These are phyloP conservation scores for Microcaecilia unicolor DNA, from an alignment of 2,797 vertebrate species.

Conservation along the genomic window DNA sequence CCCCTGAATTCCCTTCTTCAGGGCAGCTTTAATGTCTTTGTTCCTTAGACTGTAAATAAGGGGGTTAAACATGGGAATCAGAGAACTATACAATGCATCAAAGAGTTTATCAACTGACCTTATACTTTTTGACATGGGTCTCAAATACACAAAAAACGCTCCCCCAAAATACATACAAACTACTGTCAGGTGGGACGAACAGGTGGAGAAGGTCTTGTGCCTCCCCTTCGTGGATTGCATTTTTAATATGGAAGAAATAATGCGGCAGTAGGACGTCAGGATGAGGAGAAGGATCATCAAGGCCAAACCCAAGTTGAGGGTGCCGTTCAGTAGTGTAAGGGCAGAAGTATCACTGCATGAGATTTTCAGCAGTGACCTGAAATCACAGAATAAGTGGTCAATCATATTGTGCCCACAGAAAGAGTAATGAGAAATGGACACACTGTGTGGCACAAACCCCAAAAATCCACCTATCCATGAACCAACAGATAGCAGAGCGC, in stretches of 20 bases:
- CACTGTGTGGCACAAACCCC: not conserved
- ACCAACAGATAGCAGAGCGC: not conserved
- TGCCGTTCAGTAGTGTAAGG: too few species aligned
- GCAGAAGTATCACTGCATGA: constrained; percentile 7
- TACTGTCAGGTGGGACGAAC: too few species aligned
- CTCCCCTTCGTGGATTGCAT: too few species aligned
- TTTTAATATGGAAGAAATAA: too few species aligned
- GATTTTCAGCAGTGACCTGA: constrained; percentile 1
- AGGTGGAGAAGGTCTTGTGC: too few species aligned
- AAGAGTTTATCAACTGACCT: too few species aligned
- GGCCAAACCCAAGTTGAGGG: too few species aligned
- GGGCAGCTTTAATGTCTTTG: constrained; percentile 4
- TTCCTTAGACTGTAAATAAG: constrained; percentile 2
- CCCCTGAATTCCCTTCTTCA: not conserved
- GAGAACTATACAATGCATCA: constrained; percentile 7
- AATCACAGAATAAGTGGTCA: constrained; percentile 14
- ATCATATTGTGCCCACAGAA: constrained; percentile 8
- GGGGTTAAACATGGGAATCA: constrained; percentile 11
- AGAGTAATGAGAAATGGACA: not conserved
- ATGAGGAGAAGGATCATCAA: too few species aligned
- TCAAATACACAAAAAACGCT: too few species aligned
- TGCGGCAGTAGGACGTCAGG: too few species aligned
- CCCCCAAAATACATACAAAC: too few species aligned
- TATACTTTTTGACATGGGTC: too few species aligned
- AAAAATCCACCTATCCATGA: not conserved